Conservation (phyloP, 2,113 vertebrate genomes). For the Trogon surrucura region DNA sequence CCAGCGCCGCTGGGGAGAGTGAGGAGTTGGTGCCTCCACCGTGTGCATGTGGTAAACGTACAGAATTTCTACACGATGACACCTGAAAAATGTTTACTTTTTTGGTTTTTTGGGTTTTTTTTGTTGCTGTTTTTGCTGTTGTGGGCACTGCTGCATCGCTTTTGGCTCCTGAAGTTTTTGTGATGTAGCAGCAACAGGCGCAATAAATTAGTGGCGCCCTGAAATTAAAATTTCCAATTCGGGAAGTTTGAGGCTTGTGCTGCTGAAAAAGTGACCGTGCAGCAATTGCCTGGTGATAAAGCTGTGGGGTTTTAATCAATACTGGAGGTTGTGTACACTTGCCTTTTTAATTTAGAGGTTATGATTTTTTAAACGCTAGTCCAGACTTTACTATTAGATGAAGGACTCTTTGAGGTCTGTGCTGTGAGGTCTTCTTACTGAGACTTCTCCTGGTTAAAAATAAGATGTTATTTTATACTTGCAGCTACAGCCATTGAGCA, state of each 20-base stretch:
- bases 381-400: background rate
- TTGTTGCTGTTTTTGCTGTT: background rate
- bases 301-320: constrained; percentile 1
- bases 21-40: background rate
- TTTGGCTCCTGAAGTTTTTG: background rate
- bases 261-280: background rate
- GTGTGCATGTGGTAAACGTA: accelerated
- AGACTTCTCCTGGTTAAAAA: background rate
- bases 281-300: constrained; percentile 41
- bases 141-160: accelerated
- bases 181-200: background rate
- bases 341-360: background rate
- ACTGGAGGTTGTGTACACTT: background rate
- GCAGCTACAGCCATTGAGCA: background rate
- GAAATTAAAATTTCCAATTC: constrained; percentile 50
- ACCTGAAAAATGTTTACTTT: too few species aligned
- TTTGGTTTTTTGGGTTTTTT: too few species aligned
- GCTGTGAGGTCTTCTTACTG: background rate
- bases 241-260: background rate
- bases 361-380: background rate
- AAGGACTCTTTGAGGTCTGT: background rate
- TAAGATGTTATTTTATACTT: background rate
- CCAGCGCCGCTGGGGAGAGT: accelerated
- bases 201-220: constrained; percentile 1
- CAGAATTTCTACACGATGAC: accelerated